Evolutionary conservation across 2,888 invertebrate species (phyloP), one percentile per base, ranked within the genome.

Genomic region (Pediacus dermestoides): DNA sequence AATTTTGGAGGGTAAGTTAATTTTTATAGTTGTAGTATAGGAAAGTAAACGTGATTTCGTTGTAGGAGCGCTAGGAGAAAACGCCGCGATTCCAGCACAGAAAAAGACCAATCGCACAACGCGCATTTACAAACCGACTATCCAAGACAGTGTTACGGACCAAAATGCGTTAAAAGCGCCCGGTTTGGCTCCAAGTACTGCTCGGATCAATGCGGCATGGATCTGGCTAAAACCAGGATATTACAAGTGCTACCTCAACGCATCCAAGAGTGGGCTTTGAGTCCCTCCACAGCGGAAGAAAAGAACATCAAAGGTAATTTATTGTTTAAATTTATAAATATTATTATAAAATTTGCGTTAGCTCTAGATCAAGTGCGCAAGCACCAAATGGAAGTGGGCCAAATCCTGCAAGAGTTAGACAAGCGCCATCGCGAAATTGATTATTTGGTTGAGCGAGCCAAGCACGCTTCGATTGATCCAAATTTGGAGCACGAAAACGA

Each of bases 241-340:
- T 86, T 86, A 58, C 85, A 88, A 72, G 88, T 83, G 50, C 60
- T 68, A 30, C 62, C 65, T 3, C 65, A 67, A 48, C 79, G 95
- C 6, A 84, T 96, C 39, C 92, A 93, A 63, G 93, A 95, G 64
- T 95, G 95, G 94, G 85, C 89, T 11, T 72, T 90, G 11, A 85
- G 87, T 2, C 80, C 87, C 0, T 92, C 91, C 60, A 77, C 81
- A 10, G 92, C 94, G 0, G 95, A 95, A 62, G 87, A 88, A 55
- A 81, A 81, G 55, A 94, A 70, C 39, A 67, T 64, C 28, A 68
- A 66, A 58, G 60, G 60, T 60, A 44, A 30, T 30, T 30, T 10
- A 10, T 28, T 12, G 7, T 7, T 16, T 16, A 31, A 16, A 14
- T 31, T 35, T 35, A 14, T 35, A n/a, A 28, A 7, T 26, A 12